A percentile compares a stretch with the other conserved stretches of the same genome.
phyloP scores from a whole-genome alignment of 1,140 invertebrate species.

The Aleiodes sp. region DNA sequence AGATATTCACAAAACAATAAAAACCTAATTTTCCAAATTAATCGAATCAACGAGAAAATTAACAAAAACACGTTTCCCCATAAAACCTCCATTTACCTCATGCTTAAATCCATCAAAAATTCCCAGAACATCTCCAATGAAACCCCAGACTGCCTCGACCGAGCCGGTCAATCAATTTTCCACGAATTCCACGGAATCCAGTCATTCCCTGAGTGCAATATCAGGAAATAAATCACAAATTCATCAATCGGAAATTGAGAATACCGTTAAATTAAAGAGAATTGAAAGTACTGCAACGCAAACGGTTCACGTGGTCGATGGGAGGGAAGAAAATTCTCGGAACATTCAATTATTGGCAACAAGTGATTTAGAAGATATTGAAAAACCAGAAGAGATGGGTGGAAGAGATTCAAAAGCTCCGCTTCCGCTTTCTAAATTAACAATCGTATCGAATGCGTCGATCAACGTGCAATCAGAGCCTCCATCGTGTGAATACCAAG shows the following conservation, averaged over 20 bases:
- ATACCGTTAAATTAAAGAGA: slow-evolving; percentile 37
- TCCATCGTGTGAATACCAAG: background rate
- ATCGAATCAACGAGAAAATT: too few species aligned
- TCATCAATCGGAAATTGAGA: slow-evolving; percentile 41
- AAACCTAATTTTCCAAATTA: too few species aligned
- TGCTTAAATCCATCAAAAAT: too few species aligned
- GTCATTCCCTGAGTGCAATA: background rate
- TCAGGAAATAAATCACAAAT: slow-evolving; percentile 32
- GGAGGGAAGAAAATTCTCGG: background rate
- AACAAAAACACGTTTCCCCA: too few species aligned
- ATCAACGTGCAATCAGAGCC: background rate
- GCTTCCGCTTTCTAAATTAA: background rate
- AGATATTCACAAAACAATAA: too few species aligned
- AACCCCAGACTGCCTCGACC: slow-evolving; percentile 37
- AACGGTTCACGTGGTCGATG: slow-evolving; percentile 12
- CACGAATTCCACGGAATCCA: slow-evolving; percentile 21
- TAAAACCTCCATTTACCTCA: too few species aligned
- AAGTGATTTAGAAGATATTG: background rate
- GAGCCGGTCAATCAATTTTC: slow-evolving; percentile 24
- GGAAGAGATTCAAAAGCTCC: background rate
- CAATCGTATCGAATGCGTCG: background rate
- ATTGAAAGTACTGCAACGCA: slow-evolving; percentile 36
- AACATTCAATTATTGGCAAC: background rate
- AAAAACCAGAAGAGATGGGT: background rate
- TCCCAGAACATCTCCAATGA: slow-evolving; percentile 39